Evolutionary conservation across 2,113 vertebrate genomes (phyloP).

Genomic region (Apeltes quadracus): DNA sequence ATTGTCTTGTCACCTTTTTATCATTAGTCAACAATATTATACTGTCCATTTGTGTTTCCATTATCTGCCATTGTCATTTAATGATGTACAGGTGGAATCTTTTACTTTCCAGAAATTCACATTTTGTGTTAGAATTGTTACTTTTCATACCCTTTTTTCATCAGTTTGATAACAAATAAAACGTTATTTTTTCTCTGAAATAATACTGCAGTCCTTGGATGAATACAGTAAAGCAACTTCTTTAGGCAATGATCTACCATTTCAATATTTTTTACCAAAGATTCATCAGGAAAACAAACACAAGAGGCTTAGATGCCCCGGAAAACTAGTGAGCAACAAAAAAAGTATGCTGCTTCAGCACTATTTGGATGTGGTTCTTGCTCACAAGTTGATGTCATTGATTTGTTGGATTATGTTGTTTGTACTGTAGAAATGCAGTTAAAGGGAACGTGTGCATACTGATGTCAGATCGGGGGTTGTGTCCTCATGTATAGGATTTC

Average conservation of each 20-base stretch:
- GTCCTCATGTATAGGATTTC: background rate
- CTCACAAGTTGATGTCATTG: background rate
- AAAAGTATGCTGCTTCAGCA: background rate
- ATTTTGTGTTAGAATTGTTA: constrained; percentile 79
- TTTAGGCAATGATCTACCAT: background rate
- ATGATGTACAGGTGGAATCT: constrained; percentile 42
- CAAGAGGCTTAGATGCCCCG: background rate
- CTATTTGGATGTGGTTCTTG: background rate
- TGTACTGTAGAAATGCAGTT: background rate
- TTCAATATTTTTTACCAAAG: background rate
- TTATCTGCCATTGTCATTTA: constrained; percentile 80
- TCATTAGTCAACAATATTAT: constrained; percentile 67
- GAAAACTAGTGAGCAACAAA: background rate
- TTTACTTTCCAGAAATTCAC: constrained; percentile 66
- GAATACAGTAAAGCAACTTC: background rate
- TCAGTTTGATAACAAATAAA: constrained; percentile 92
- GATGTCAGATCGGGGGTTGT: background rate
- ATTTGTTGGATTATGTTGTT: background rate
- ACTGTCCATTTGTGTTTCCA: constrained; percentile 66
- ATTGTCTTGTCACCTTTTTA: constrained; percentile 79
- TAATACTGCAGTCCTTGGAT: constrained; percentile 34
- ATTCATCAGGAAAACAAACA: background rate
- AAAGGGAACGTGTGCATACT: background rate
- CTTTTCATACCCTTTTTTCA: constrained; percentile 76
- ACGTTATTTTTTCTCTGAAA: constrained; percentile 57